Evolutionary conservation across 2,113 vertebrate species (phyloP).

Genomic region (Melanostigma gelatinosum): DNA sequence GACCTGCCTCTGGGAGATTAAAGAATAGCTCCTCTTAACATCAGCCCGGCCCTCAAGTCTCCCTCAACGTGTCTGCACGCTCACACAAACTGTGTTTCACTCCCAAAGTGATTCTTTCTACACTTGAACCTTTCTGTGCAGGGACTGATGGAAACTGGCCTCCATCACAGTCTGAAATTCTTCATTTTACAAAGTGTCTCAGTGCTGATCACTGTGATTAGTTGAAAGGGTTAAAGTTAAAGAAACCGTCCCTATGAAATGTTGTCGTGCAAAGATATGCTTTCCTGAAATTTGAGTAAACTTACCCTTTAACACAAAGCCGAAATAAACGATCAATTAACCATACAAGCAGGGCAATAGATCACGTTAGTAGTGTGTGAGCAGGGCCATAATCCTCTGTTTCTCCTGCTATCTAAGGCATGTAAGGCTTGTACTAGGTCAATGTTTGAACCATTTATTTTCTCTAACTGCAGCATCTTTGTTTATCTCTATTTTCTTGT

Average conservation of each 20-base stretch:
- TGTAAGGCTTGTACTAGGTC: conserved; percentile 2
- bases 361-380: background rate
- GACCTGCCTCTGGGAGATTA: background rate
- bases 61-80: background rate
- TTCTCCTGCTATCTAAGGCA: conserved; percentile 4
- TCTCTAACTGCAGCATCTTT: conserved; percentile 12
- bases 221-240: background rate
- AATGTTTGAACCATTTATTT: conserved; percentile 15
- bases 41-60: background rate
- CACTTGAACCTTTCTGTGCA: background rate
- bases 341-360: conserved; percentile 3
- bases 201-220: background rate
- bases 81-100: background rate
- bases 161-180: background rate
- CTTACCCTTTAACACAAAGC: background rate
- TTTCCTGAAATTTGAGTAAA: background rate
- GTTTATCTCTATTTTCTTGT: conserved; percentile 19
- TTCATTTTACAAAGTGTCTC: background rate
- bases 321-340: conserved; percentile 30
- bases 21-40: background rate
- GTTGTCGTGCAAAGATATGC: background rate
- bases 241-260: background rate
- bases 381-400: background rate
- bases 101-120: background rate
- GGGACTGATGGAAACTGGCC: background rate